Conservation (phyloP, 2,888 invertebrate species). For the Lutraria lutraria region DNA sequence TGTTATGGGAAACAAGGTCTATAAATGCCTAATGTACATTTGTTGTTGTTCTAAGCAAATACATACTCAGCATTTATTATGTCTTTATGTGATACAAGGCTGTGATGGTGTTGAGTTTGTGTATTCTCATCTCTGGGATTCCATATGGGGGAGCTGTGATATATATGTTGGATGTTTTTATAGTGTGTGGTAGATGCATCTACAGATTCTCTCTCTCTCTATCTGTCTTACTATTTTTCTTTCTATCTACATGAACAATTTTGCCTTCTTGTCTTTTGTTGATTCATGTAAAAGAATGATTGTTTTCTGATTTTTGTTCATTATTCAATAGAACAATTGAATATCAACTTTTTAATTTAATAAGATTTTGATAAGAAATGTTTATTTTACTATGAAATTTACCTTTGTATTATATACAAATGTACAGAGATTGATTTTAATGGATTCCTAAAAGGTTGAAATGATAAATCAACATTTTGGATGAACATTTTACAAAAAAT, state of each 20-base stretch:
- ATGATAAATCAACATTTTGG: no score
- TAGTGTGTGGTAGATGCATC: neutral
- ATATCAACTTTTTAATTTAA: no score
- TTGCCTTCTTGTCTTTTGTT: neutral
- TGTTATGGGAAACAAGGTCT: neutral
- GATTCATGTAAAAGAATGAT: neutral
- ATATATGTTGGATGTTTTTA: neutral
- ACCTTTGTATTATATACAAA: no score
- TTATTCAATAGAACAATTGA: no score
- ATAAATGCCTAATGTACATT: neutral
- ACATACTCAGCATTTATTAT: neutral
- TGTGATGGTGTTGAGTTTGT: neutral
- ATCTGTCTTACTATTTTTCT: neutral
- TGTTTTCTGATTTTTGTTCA: no score
- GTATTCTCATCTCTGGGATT: no score
- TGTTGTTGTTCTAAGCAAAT: neutral
- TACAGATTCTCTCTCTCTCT: neutral
- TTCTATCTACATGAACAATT: neutral
- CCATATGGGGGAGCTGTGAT: no score
- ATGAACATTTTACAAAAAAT: no score
- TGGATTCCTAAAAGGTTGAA: no score
- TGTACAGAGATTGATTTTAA: no score
- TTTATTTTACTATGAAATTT: no score
- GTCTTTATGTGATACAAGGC: neutral
- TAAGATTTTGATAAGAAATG: no score